Percentiles rank a stretch among this genome's conserved stretches.
These are phyloP conservation scores for Carcina quercana DNA, from an alignment of 2,888 invertebrate genomes.

Conservation along the genomic window DNA sequence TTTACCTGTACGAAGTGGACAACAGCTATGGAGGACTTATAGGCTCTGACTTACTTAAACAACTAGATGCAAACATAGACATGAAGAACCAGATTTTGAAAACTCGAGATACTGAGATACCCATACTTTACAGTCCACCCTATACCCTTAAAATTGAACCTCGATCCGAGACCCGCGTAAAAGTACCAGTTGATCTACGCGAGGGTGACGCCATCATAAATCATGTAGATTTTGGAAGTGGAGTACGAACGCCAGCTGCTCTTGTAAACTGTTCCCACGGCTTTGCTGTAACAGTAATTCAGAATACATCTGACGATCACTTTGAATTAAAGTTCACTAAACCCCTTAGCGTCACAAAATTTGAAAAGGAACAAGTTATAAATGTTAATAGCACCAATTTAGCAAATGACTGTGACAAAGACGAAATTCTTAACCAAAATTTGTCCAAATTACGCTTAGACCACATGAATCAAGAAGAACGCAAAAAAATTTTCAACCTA, in stretches of 20 bases:
- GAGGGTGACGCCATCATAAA: conserved; percentile 8
- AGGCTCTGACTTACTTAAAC: conserved; percentile 13
- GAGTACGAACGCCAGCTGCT: conserved; percentile 10
- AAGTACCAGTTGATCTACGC: conserved; percentile 1
- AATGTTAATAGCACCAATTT: conserved; percentile 1
- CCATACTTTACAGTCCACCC: conserved; percentile 13
- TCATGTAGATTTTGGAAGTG: conserved; percentile 5
- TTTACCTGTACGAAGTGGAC: conserved; percentile 16
- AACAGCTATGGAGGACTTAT: conserved; percentile 14
- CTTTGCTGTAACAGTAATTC: conserved; percentile 7
- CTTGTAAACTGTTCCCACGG: conserved; percentile 9
- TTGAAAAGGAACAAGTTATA: not conserved
- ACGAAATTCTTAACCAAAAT: conserved; percentile 5
- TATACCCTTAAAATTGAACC: not conserved
- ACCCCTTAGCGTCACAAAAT: conserved; percentile 4
- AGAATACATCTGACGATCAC: conserved; percentile 4
- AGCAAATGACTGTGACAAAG: conserved; percentile 2
- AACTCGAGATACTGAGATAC: conserved; percentile 6
- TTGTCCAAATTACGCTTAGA: conserved; percentile 1
- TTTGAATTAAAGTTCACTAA: conserved; percentile 3
- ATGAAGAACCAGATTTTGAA: conserved; percentile 6
- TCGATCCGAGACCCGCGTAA: not conserved
- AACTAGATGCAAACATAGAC: conserved; percentile 11
- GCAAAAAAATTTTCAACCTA: conserved; percentile 5
- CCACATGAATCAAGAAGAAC: conserved; percentile 7